Conservation (phyloP, 2,888 invertebrate species). For the Lasioglossum lativentre region DNA sequence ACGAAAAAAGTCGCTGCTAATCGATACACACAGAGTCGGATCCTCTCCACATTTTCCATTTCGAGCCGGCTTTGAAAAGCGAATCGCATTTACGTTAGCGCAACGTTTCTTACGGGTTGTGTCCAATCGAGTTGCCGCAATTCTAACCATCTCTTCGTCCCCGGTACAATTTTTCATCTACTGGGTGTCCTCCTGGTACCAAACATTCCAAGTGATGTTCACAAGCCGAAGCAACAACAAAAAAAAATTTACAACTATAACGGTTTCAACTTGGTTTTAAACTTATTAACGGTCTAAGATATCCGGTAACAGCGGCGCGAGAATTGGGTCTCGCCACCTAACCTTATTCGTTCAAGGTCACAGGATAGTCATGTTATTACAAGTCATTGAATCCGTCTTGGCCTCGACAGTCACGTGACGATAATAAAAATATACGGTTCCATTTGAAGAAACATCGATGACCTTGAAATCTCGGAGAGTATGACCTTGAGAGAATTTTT, state of each 20-base stretch:
- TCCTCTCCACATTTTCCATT: neutral
- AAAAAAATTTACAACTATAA: neutral
- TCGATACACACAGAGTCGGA: neutral
- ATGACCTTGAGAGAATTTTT: neutral
- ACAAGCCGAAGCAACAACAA: neutral
- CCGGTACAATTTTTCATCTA: conserved; percentile 17
- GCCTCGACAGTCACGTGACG: neutral
- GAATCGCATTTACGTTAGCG: neutral
- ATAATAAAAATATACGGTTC: neutral
- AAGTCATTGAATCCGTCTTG: neutral
- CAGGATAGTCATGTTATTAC: neutral
- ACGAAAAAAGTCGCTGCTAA: neutral
- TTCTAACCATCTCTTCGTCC: conserved; percentile 9
- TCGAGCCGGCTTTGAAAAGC: neutral
- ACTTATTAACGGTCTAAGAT: neutral
- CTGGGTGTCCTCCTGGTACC: neutral
- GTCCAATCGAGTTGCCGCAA: neutral
- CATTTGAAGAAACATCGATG: neutral
- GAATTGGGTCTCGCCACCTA: neutral
- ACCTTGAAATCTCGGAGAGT: neutral
- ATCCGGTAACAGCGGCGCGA: neutral
- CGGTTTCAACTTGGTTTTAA: neutral
- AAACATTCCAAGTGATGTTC: neutral
- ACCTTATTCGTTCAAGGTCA: neutral
- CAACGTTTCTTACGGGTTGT: neutral